Evolutionary conservation across 2,888 invertebrate species (phyloP), one percentile per base, ranked within the genome.

Genomic region (Stenchaetothrips biformis): DNA sequence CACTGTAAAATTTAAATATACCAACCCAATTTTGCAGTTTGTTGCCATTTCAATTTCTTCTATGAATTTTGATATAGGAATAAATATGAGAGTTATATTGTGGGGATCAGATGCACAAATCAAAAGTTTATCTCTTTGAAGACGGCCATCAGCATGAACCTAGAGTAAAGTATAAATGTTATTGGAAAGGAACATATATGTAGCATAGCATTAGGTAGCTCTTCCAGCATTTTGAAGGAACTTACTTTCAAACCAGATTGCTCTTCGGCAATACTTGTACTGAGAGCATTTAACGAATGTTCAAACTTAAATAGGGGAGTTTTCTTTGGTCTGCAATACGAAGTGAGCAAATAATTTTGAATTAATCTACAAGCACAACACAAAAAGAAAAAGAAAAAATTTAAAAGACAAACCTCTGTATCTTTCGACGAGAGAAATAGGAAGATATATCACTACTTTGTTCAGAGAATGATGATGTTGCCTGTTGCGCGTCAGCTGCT

Each of bases 51-150:
- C 97, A 82, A 97, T 93, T 86, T 97, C 94, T 80, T 92, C 92
- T 82, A 95, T 92, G 83, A 97, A 95, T 81, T 91, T 90, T 88
- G 94, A 93, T 81, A 98, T 89, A 2, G 95, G 92, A 78, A 94
- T 92, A 87, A 95, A 95, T 81, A 95, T 92, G 48, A 93, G 91
- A 85, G 93, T 91, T 84, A 95, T 90, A 85, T 93, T 92, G 83
- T 90, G 91, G 78, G 92, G 91, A 86, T 94, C 92, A 7, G 94
- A 91, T 77, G 91, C 89, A 83, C 96, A 95, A 80, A 98, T 93
- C 79, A 95, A 87, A 79, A 91, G 86, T 84, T 92, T 92, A 83
- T 91, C 89, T n/a, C 83, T 82, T 79, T 83, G 83, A 80, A 77
- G 59, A 47, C 67, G 47, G 47, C 77, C 77, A 77, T 81, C 81